A percentile compares a stretch with the other conserved stretches of the same genome.
phyloP scores from a whole-genome alignment of 2,797 vertebrate genomes.

The Parambassis ranga region DNA sequence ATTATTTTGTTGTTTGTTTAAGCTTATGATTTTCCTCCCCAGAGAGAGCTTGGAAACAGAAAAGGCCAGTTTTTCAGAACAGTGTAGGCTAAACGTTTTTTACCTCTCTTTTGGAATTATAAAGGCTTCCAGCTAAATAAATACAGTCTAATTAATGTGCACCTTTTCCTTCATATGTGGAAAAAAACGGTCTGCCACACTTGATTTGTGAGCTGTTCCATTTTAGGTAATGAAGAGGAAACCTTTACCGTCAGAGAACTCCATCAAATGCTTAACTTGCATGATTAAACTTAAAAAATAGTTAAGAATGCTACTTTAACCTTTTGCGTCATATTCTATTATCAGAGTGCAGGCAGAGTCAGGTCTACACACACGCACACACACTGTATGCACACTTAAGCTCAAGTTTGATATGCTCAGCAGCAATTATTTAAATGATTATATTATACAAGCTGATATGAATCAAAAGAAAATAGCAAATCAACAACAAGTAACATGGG shows the following conservation, averaged over 20 bases:
- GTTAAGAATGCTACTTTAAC: conserved; percentile 67
- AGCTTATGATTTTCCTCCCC: conserved; percentile 15
- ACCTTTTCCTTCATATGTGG: conserved; percentile 61
- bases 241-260: conserved; percentile 48
- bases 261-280: conserved; percentile 61
- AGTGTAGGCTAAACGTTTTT: conserved; percentile 9
- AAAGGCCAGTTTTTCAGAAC: conserved; percentile 26
- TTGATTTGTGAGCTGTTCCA: conserved; percentile 75
- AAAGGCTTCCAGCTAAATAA: conserved; percentile 79
- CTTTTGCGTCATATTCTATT: conserved; percentile 70
- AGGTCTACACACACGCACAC: not conserved
- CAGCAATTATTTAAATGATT: conserved; percentile 21
- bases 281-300: conserved; percentile 72
- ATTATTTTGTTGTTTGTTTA: not conserved
- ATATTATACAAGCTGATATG: conserved; percentile 35
- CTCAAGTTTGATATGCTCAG: conserved; percentile 26
- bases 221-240: conserved; percentile 76
- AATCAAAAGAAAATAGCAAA: conserved; percentile 45
- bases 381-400: conserved; percentile 10
- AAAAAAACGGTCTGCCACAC: conserved; percentile 68
- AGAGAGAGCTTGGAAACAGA: conserved; percentile 35
- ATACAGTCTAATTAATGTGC: conserved; percentile 76
- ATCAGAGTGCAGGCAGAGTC: conserved; percentile 42
- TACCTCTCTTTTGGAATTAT: conserved; percentile 47
- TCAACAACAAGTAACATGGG: conserved; percentile 6